Evolutionary conservation across 92 coral and sea anemone species (phyloP).

Genomic region (Paragorgia papillata): DNA sequence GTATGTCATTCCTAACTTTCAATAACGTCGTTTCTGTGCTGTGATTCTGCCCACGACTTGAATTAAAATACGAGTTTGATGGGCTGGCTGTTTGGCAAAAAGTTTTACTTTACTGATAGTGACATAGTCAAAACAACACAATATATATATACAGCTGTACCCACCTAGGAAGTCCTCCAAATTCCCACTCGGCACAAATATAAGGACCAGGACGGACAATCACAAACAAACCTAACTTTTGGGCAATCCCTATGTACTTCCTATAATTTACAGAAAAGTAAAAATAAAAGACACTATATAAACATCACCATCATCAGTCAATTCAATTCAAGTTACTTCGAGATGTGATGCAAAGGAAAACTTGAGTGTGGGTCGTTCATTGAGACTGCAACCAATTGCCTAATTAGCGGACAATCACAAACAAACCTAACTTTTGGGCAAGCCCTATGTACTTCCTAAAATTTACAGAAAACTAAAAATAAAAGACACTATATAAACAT

Average conservation of each 20-base stretch:
- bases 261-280: conserved; percentile 44
- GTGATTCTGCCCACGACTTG: too few relatives aligned
- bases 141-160: neutral
- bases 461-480: neutral
- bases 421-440: conserved; percentile 77
- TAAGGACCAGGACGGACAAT: conserved; percentile 96
- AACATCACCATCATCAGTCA: too few relatives aligned
- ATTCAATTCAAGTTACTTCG: too few relatives aligned
- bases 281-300: neutral
- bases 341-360: too few relatives aligned
- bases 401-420: conserved; percentile 88
- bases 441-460: conserved; percentile 71
- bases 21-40: too few relatives aligned
- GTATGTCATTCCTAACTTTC: too few relatives aligned
- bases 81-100: too few relatives aligned
- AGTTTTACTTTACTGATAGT: too few relatives aligned
- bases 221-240: conserved; percentile 76
- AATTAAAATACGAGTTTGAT: too few relatives aligned
- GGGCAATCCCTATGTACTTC: conserved; percentile 72
- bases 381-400: too few relatives aligned
- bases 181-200: conserved; percentile 96
- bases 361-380: too few relatives aligned
- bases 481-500: neutral
- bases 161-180: conserved; percentile 97
- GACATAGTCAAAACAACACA: too few relatives aligned